Evolutionary conservation across 2,797 vertebrate species (phyloP).

Genomic region (Rachycentron canadum): DNA sequence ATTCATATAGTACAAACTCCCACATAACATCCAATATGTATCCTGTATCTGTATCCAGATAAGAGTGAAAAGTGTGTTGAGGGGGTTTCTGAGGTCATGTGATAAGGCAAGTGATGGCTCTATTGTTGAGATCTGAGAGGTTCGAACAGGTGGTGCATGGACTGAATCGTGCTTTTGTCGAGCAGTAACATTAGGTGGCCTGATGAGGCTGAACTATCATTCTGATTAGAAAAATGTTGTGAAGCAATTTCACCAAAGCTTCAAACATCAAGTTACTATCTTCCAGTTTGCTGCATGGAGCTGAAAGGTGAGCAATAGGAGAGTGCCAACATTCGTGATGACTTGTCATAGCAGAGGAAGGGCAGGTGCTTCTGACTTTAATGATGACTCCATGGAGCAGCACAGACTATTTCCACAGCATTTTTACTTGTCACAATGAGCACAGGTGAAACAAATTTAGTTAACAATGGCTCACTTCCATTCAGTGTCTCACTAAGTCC

Average conservation of each 20-base stretch:
- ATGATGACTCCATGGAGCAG: not conserved
- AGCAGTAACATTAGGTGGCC: not conserved
- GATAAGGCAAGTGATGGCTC: not conserved
- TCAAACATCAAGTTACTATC: not conserved
- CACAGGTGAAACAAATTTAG: not conserved
- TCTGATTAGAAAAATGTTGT: not conserved
- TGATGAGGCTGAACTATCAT: not conserved
- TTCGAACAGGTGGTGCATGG: not conserved
- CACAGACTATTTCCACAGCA: not conserved
- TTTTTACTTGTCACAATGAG: not conserved
- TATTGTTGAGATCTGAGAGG: not conserved
- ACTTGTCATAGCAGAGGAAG: not conserved
- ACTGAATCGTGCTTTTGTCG: too few relatives aligned
- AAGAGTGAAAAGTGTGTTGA: not conserved
- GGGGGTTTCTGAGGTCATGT: not conserved
- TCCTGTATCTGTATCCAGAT: not conserved
- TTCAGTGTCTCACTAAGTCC: not conserved
- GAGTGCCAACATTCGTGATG: not conserved
- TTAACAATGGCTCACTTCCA: not conserved
- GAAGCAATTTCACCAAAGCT: not conserved
- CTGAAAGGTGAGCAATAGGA: not conserved
- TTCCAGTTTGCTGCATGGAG: not conserved
- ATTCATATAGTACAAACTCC: not conserved
- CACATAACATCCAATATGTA: not conserved
- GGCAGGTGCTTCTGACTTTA: not conserved